Conservation (phyloP, 2,888 invertebrate species). For the Oeneis ivallda region DNA sequence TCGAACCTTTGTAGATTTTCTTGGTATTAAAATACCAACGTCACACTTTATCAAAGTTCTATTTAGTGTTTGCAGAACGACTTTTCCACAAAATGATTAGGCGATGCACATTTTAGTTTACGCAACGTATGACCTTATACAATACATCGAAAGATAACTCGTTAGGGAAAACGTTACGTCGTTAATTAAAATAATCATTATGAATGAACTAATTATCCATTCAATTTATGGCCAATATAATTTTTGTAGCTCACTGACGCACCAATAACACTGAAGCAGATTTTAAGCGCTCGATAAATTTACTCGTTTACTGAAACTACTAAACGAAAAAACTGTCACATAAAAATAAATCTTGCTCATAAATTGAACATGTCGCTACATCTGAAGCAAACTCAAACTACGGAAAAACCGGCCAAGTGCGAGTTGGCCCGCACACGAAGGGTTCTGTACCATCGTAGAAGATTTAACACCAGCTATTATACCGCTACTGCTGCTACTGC, state of each 20-base stretch:
- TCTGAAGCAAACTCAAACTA: no score
- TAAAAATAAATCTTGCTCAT: no score
- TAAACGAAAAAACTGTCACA: no score
- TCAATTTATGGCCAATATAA: background rate
- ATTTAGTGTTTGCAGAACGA: constrained; percentile 3
- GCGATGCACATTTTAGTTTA: constrained; percentile 3
- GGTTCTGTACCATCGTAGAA: no score
- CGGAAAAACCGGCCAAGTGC: no score
- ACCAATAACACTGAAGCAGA: no score
- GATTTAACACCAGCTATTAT: no score
- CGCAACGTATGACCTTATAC: constrained; percentile 12
- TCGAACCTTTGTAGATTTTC: background rate
- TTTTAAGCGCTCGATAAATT: no score
- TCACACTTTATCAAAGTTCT: background rate
- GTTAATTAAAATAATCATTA: background rate
- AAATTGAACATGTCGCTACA: no score
- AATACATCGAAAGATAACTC: constrained; percentile 13
- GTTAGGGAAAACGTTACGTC: constrained; percentile 3
- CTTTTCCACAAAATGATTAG: constrained; percentile 2
- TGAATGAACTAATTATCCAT: background rate
- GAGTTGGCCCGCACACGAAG: no score
- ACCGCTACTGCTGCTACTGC: no score
- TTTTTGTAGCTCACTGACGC: background rate
- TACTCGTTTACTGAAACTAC: no score
- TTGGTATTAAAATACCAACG: background rate